These are phyloP conservation scores for Lipophrys pholis DNA, from an alignment of 2,113 vertebrate genomes.

Conservation along the genomic window DNA sequence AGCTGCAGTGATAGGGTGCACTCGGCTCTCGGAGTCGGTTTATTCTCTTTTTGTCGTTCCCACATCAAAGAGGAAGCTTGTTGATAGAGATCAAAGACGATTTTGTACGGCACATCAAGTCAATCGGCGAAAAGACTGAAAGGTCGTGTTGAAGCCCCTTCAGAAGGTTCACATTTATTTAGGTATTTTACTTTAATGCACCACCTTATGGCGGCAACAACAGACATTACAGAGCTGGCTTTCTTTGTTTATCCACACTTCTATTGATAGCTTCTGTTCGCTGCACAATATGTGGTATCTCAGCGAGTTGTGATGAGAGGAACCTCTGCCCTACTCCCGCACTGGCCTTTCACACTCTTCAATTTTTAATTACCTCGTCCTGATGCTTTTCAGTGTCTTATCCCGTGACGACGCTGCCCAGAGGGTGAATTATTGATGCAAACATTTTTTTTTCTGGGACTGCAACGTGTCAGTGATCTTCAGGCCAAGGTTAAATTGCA, in stretches of 20 bases:
- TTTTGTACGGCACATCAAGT: neutral
- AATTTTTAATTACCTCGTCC: conserved; percentile 3
- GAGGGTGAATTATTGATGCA: neutral
- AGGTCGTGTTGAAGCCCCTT: conserved; percentile 8
- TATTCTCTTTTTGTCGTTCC: conserved; percentile 5
- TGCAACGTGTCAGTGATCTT: neutral
- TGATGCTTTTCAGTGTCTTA: neutral
- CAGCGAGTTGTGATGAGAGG: conserved; percentile 25
- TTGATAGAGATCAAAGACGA: neutral
- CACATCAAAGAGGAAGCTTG: conserved; percentile 27
- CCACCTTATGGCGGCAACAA: conserved; percentile 11
- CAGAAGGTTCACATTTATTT: neutral
- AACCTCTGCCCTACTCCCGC: conserved; percentile 14
- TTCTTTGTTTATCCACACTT: conserved; percentile 1
- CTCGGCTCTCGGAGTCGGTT: neutral
- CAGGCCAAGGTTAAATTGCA: neutral
- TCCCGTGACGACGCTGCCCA: neutral
- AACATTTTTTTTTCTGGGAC: conserved; percentile 11
- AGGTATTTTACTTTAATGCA: neutral
- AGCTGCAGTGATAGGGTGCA: neutral
- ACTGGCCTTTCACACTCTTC: conserved; percentile 35
- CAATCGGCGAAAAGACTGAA: neutral
- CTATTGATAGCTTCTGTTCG: conserved; percentile 28
- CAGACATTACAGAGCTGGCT: neutral
- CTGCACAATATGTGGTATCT: conserved; percentile 61